Evolutionary conservation across 2,113 vertebrate genomes (phyloP).

Genomic region (Onychostruthus taczanowskii): DNA sequence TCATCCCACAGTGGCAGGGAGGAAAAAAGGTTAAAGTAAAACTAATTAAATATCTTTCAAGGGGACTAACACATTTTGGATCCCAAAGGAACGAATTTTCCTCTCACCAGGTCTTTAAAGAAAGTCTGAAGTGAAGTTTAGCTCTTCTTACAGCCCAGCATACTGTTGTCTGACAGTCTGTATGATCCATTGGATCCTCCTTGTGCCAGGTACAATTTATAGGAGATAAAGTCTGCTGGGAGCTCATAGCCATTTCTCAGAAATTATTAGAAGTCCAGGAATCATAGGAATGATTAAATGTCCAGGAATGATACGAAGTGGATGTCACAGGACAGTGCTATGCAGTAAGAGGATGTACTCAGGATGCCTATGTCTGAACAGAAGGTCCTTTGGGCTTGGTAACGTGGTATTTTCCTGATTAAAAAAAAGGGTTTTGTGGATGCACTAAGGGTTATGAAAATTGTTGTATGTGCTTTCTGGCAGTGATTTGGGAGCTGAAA

Average conservation of each 20-base stretch:
- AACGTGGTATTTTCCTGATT: neutral
- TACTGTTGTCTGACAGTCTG: neutral
- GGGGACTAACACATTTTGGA: neutral
- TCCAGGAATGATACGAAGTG: neutral
- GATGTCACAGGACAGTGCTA: neutral
- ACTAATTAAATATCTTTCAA: neutral
- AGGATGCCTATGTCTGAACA: neutral
- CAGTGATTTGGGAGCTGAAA: neutral
- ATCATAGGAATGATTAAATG: neutral
- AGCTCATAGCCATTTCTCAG: neutral
- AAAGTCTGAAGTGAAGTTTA: neutral
- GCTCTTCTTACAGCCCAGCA: neutral
- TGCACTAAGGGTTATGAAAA: neutral
- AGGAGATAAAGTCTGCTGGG: neutral
- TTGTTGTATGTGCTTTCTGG: fast-evolving
- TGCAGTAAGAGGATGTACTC: neutral
- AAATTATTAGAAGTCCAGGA: neutral
- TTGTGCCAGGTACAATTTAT: neutral
- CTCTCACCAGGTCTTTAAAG: neutral
- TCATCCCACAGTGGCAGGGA: neutral
- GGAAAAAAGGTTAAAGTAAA: neutral
- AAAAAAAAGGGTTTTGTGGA: neutral
- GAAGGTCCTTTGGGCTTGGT: neutral
- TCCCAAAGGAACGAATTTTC: neutral
- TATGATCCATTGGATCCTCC: neutral